These are phyloP conservation scores for Campoletis raptor DNA, from an alignment of 2,888 invertebrate species.

Conservation along the genomic window DNA sequence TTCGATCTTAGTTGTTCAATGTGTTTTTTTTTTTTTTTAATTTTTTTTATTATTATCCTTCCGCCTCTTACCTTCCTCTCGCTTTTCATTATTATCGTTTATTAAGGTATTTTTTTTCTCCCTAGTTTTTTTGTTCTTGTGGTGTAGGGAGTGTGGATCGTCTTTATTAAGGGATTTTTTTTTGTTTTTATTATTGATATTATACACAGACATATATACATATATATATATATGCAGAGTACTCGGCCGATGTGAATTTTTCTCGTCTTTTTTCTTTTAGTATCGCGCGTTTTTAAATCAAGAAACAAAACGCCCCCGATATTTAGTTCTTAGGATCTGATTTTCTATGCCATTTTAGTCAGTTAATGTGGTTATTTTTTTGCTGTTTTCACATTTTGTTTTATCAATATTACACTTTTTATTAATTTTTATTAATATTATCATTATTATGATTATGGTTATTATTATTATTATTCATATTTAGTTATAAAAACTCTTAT, in stretches of 20 bases:
- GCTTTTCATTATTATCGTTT: conserved; percentile 58
- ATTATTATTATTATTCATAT: conserved; percentile 44
- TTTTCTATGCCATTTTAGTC: conserved; percentile 81
- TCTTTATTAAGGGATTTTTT: conserved; percentile 51
- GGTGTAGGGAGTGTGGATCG: conserved; percentile 65
- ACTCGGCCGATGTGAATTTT: conserved; percentile 47
- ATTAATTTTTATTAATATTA: conserved; percentile 61
- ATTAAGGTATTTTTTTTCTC: conserved; percentile 31
- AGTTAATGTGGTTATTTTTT: conserved; percentile 74
- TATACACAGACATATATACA: conserved; percentile 31
- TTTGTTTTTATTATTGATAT: conserved; percentile 31
- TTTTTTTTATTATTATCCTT: conserved; percentile 25
- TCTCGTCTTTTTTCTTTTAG: conserved; percentile 57
- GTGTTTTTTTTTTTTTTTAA: conserved; percentile 43
- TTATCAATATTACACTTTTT: conserved; percentile 60
- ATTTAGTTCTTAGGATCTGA: conserved; percentile 76
- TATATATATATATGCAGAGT: conserved; percentile 23
- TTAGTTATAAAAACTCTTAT: conserved; percentile 65
- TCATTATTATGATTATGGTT: not conserved
- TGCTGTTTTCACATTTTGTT: conserved; percentile 65
- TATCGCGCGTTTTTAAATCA: conserved; percentile 38
- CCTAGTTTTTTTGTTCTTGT: conserved; percentile 51
- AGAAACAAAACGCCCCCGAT: conserved; percentile 61
- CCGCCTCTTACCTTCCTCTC: conserved; percentile 34
- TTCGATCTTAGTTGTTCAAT: conserved; percentile 47